Conservation (phyloP, 2,888 invertebrate genomes). For the Teleiodes luculella region DNA sequence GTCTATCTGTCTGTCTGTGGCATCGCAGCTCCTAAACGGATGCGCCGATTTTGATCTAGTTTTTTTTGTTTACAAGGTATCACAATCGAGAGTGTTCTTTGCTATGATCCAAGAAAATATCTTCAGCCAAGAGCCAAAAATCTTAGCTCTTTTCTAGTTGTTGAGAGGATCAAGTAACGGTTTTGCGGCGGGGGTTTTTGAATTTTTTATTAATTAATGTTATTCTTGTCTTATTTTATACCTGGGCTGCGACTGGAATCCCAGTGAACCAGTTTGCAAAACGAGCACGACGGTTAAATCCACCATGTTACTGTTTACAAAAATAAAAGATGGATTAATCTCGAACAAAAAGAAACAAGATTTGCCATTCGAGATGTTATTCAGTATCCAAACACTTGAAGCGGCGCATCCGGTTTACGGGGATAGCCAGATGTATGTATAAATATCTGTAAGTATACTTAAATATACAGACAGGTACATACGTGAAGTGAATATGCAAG, state of each 20-base stretch:
- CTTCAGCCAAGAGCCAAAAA: no score
- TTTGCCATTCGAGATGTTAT: conserved; percentile 31
- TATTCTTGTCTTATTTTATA: no score
- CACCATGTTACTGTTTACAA: conserved; percentile 31
- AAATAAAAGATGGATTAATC: conserved; percentile 40
- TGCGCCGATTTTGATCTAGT: no score
- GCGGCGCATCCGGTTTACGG: conserved; percentile 58
- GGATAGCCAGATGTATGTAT: conserved; percentile 49
- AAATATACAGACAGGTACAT: conserved; percentile 12
- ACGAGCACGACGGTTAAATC: conserved; percentile 21
- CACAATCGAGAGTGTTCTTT: no score
- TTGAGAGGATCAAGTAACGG: no score
- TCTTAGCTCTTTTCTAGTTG: no score
- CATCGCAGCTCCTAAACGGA: no score
- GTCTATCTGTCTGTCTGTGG: no score
- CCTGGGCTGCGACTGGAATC: background rate
- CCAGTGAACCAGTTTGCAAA: conserved; percentile 27
- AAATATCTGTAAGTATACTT: background rate
- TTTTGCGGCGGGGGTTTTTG: no score
- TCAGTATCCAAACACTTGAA: conserved; percentile 36
- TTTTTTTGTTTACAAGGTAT: no score
- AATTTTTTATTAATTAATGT: no score
- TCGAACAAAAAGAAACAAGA: conserved; percentile 37
- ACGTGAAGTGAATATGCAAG: conserved; percentile 54
- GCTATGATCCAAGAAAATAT: no score